A percentile compares a stretch with the other conserved stretches of the same genome.
These are phyloP conservation scores for Hypomecis punctinalis DNA, from an alignment of 2,888 invertebrate genomes.

Conservation along the genomic window DNA sequence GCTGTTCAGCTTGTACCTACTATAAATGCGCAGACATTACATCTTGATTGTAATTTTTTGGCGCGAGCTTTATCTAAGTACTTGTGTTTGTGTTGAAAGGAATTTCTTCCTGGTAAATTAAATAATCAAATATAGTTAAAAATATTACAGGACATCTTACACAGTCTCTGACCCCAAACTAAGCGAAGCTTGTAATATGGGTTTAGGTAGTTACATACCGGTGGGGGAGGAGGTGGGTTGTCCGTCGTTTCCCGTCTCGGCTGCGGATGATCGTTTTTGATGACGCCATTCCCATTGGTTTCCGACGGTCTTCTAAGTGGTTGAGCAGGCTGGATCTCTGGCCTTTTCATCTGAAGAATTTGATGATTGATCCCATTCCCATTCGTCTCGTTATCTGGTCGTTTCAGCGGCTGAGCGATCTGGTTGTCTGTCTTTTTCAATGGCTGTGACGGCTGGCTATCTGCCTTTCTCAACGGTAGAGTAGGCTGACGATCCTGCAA, in stretches of 20 bases:
- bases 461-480: constrained; percentile 61
- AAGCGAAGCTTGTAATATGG: neutral
- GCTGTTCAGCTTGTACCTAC: too few species aligned
- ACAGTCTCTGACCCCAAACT: too few species aligned
- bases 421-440: constrained; percentile 51
- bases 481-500: constrained; percentile 74
- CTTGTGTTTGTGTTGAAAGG: too few species aligned
- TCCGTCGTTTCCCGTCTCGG: constrained; percentile 59
- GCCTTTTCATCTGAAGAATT: neutral
- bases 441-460: constrained; percentile 3
- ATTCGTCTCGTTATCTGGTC: constrained; percentile 44
- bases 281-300: constrained; percentile 27
- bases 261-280: constrained; percentile 49
- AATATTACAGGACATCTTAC: too few species aligned
- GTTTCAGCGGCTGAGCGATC: constrained; percentile 60
- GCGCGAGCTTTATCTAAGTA: too few species aligned
- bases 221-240: constrained; percentile 86
- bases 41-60: too few species aligned
- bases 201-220: constrained; percentile 65
- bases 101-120: too few species aligned
- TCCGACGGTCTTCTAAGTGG: constrained; percentile 9
- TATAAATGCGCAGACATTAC: too few species aligned
- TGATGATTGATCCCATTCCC: constrained; percentile 16
- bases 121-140: too few species aligned
- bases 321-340: constrained; percentile 4